Evolutionary conservation across 2,797 vertebrate genomes (phyloP), one percentile per base, ranked within the genome.

Genomic region (Platyrinchus mystaceus): DNA sequence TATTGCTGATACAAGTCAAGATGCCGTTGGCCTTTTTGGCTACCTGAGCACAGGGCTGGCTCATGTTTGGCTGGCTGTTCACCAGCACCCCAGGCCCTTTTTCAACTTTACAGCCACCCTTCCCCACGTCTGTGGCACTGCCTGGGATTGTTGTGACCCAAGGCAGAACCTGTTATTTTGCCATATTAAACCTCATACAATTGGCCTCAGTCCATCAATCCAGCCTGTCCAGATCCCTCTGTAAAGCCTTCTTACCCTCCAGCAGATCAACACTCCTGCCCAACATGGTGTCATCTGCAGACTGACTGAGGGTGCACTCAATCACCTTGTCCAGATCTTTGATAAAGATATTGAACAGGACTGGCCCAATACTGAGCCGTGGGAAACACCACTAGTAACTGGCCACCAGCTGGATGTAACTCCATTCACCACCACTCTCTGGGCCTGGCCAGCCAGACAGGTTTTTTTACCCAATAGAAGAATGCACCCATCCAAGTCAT

Each of bases 191-290:
- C 21, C 21, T 58, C n/a, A 9, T 32, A 39, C 30, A 39, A 5
- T 0, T 64, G n/a, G 20, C 37, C 14, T 77, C 0, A 0, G 12
- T 9, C 12, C 10, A 11, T 39, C 3, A 9, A 0, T n/a, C 36
- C 36, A 55, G 32, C 36, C 56, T 30, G 28, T 5, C n/a, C 44
- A 77, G 17, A 46, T 20, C 10, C 30, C 59, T 32, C 37, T 78
- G 26, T 46, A 52, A 19, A 64, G 18, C 50, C n/a, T 77, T 66
- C 44, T 32, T 41, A 19, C 15, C 28, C 39, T 77, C 24, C 58
- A 71, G 37, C 6, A 84, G 23, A 71, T 19, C 37, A 52, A 23
- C 10, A 14, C 7, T 46, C 21, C 30, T 26, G 26, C 5, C 10
- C 44, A 52, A 39, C 1, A 0, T 6, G 21, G 43, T 39, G 8